A percentile compares a stretch with the other conserved stretches of the same genome.
These are phyloP conservation scores for Cantharis rustica DNA, from an alignment of 2,888 invertebrate genomes.

Conservation along the genomic window DNA sequence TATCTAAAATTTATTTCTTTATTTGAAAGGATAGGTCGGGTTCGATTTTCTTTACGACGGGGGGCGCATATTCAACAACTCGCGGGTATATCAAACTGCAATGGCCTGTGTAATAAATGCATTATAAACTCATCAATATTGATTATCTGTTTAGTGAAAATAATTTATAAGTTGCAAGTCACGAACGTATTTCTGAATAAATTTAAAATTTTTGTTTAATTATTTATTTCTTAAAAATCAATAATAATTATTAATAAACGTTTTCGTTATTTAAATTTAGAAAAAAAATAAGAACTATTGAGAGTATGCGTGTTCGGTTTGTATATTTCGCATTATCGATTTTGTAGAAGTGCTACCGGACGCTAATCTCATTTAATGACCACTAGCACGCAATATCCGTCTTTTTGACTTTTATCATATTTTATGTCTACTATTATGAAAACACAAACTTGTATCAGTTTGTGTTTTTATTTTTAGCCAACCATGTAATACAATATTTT, in stretches of 20 bases:
- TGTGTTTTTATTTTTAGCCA: neutral
- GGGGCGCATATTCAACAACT: neutral
- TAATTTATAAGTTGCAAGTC: neutral
- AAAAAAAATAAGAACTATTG: neutral
- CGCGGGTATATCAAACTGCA: neutral
- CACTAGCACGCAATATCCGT: constrained; percentile 17
- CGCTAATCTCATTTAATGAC: constrained; percentile 40
- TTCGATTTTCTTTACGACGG: neutral
- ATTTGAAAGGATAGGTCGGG: neutral
- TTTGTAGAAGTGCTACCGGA: constrained; percentile 33
- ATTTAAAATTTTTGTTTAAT: neutral
- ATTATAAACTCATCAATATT: neutral
- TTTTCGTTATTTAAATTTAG: neutral
- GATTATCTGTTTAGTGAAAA: neutral
- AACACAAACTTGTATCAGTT: neutral
- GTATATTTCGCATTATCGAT: constrained; percentile 5
- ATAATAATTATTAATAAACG: neutral
- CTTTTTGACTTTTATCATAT: constrained; percentile 5
- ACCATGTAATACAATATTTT: neutral
- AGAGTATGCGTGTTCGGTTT: neutral
- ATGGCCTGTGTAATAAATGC: neutral
- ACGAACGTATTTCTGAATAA: neutral
- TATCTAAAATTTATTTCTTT: no score
- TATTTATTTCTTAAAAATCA: neutral
- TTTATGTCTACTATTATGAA: neutral